Base-by-base conservation (phyloP, 2,797 vertebrate species). In the Sebastolobus altivelis region DNA sequence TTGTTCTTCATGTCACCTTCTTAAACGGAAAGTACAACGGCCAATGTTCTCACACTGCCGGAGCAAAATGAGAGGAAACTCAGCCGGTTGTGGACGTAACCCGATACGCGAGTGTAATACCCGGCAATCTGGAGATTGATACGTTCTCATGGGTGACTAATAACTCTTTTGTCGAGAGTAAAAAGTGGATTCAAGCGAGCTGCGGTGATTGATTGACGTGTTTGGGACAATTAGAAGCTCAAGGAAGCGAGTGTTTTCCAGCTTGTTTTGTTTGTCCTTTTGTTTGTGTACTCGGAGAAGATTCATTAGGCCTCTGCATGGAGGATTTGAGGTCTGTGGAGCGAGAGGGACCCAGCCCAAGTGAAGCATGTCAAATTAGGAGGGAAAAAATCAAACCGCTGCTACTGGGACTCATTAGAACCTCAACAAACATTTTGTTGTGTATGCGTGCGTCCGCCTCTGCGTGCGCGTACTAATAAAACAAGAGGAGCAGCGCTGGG, bases 391-490 rank as follows among this genome's bases (percentile, higher is more conserved):
- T 90, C 68, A 84, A 93, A 89, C 79, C 82, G 55, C 87, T 75
- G 90, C 93, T 93, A 91, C 93, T 92, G 95, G 93, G 95, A 95
- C 94, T 96, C 93, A 95, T 96, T 95, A 95, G 89, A 94, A 90
- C 81, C 86, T 90, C 89, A 81, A 88, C 92, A 93, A 93, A 93
- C 87, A 38, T 89, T 93, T 90, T 85, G 83, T 91, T 88, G 83
- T 82, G 84, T 77, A 67, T 85, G 79, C 69, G 87, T 72, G 77
- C 63, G 37, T 88, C 78, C 77, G 78, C 74, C 79, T 87, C 78
- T 82, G 82, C 61, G 84, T 79, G 88, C 70, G 65, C 43, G 72
- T 59, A 72, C 87, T 89, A 89, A 91, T 88, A 89, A 89, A 89
- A 87, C 70, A 25, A 87, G 85, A 73, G 55, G 79, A 77, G 83